Base-by-base conservation (phyloP, 2,888 invertebrate genomes). In the Caenorhabditis angaria region DNA sequence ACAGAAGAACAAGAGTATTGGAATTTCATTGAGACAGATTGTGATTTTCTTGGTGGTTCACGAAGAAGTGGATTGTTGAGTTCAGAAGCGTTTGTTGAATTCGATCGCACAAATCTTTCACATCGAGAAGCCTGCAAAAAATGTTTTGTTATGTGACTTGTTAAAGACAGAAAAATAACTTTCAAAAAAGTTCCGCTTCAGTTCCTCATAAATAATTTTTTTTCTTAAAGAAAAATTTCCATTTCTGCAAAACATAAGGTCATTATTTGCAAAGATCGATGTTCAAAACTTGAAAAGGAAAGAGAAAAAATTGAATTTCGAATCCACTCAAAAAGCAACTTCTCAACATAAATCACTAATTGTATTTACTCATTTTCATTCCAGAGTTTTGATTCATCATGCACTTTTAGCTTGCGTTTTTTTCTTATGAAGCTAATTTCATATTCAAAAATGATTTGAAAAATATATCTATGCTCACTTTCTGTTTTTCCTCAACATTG, bases 31-130 rank as follows among this genome's bases (percentile, higher is more conserved):
- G 72, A 65, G 3, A 72, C 72, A 0, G 72, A 72, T 27, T 72
- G 72, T 12, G 68, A 72, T 28, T 72, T 72, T 51, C 72, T 58
- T 29, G 67, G 72, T 2, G 68, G 68, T n/a, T 72, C 72, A 4
- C 65, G 51, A 53, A 32, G 65, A 2, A 63, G 50, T 18, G 70
- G 63, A 25, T 41, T 41, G 14, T 41, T 27, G 3, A 27, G 5
- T 24, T 64, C 24, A 12, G 61, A 28, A 24, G 54, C 58, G 10
- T 58, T 61, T 0, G 71, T 67, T 0, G 72, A 72, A n/a, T 65
- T 68, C 3, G 68, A 68, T 14, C 72, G 61, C 8, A 54, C 35
- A 29, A 51, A 65, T 28, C 67, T 56, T 27, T 72, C 72, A 27
- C 25, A 35, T 22, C 72, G 54, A 2, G 41, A 32, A n/a, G 57